Evolutionary conservation across 2,113 vertebrate species (phyloP).

Genomic region (Fulmarus glacialis): DNA sequence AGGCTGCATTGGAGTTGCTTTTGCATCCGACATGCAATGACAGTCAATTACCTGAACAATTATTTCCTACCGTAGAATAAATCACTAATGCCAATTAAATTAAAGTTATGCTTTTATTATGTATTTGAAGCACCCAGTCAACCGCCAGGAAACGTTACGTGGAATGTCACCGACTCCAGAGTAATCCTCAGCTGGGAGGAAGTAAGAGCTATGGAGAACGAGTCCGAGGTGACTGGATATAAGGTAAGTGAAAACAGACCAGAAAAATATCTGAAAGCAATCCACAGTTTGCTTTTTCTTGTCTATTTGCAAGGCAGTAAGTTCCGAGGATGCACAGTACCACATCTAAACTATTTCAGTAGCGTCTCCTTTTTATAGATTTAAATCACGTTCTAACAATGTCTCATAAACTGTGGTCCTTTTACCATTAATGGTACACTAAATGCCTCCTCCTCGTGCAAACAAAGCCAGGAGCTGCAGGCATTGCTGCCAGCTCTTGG

Average conservation of each 20-base stretch:
- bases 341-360: not conserved
- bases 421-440: not conserved
- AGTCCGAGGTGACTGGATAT: slow-evolving; percentile 93
- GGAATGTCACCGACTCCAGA: slow-evolving; percentile 89
- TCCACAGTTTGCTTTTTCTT: fast-evolving
- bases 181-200: slow-evolving; percentile 92
- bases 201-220: slow-evolving; percentile 89
- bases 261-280: not conserved
- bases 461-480: not conserved
- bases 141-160: slow-evolving; percentile 88
- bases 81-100: not conserved
- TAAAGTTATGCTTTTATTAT: slow-evolving; percentile 9
- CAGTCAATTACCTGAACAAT: not conserved
- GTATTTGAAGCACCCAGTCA: slow-evolving; percentile 86
- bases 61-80: slow-evolving; percentile 12
- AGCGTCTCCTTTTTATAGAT: not conserved
- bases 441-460: not conserved
- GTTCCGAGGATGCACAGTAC: not conserved
- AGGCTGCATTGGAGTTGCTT: not conserved
- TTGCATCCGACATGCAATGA: not conserved
- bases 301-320: not conserved
- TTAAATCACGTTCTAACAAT: not conserved
- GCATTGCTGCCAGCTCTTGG: not conserved
- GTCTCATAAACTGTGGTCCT: not conserved
- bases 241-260: slow-evolving; percentile 77